Evolutionary conservation across 2,888 invertebrate genomes (phyloP), one percentile per base, ranked within the genome.

Genomic region (Leptogaster cylindrica): DNA sequence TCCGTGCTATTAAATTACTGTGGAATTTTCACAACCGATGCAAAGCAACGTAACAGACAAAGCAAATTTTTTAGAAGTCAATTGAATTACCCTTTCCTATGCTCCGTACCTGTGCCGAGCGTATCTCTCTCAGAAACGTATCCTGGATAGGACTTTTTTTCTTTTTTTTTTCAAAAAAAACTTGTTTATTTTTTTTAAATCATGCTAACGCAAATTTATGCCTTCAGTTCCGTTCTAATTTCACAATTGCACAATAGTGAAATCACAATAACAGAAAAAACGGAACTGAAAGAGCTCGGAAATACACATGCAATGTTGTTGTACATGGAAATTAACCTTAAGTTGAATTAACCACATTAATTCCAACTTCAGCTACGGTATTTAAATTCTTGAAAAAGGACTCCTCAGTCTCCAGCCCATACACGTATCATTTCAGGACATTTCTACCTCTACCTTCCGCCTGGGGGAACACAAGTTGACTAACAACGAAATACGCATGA

Each of bases 311-410:
- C 8, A 33, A 52, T 18, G 52, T 52, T 14, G 28, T 31, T 1
- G 28, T n/a, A 39, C 39, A 3, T 55, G 14, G 10, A 5, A 33
- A 33, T 31, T 52, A 33, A 20, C 44, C n/a, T 52, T 10, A 16
- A 55, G 20, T 52, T 33, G 52, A 55, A 31, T 55, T 36, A 55
- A 36, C 23, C 36, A 23, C 55, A 55, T 58, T 58, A 58, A 58
- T 23, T 58, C 25, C 27, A 20, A 58, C 23, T 58, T 16, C 12
- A 44, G 52, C 16, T 31, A 52, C 18, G 20, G 20, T 36, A 7
- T 55, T 55, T 36, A 36, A 55, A 23, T 55, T 55, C 55, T 33
- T n/a, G 27, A 52, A 28, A 55, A 20, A 39, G 55, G 18, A 23
- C 6, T 6, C 6, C 31, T 23, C 23, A 18, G 55, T 6, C 3